These are phyloP conservation scores for Tinea semifulvella DNA, from an alignment of 2,888 invertebrate species.

Conservation along the genomic window DNA sequence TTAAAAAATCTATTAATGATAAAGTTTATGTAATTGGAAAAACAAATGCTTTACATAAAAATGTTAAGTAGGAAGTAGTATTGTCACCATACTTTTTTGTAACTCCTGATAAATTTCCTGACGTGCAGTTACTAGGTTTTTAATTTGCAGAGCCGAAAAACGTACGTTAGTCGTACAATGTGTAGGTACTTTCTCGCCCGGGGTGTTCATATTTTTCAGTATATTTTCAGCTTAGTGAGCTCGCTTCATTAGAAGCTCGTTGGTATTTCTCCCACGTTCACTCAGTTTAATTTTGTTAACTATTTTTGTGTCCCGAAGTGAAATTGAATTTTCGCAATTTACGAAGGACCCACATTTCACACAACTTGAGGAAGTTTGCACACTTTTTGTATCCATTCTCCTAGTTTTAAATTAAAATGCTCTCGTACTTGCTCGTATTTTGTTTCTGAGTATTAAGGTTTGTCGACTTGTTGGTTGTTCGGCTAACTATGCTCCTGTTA, in stretches of 20 bases:
- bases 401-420: conserved; percentile 4
- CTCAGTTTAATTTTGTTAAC: conserved; percentile 49
- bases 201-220: conserved; percentile 10
- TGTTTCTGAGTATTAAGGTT: too few relatives aligned
- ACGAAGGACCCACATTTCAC: conserved; percentile 23
- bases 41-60: too few relatives aligned
- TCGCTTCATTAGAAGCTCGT: conserved; percentile 39
- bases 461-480: too few relatives aligned
- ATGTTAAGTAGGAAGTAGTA: too few relatives aligned
- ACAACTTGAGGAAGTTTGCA: conserved; percentile 6
- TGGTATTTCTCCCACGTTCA: conserved; percentile 35
- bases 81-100: too few relatives aligned
- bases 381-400: conserved; percentile 1
- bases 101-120: too few relatives aligned
- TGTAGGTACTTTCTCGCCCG: background rate
- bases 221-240: conserved; percentile 11
- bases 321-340: conserved; percentile 35
- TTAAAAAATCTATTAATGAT: too few relatives aligned
- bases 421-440: background rate
- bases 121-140: too few relatives aligned
- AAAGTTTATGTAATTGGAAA: too few relatives aligned
- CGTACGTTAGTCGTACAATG: background rate
- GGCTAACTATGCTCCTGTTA: too few relatives aligned
- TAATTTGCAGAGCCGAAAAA: too few relatives aligned
- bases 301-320: conserved; percentile 45